These are phyloP conservation scores for Luehdorfia chinensis DNA, from an alignment of 1,140 invertebrate genomes.

Conservation along the genomic window DNA sequence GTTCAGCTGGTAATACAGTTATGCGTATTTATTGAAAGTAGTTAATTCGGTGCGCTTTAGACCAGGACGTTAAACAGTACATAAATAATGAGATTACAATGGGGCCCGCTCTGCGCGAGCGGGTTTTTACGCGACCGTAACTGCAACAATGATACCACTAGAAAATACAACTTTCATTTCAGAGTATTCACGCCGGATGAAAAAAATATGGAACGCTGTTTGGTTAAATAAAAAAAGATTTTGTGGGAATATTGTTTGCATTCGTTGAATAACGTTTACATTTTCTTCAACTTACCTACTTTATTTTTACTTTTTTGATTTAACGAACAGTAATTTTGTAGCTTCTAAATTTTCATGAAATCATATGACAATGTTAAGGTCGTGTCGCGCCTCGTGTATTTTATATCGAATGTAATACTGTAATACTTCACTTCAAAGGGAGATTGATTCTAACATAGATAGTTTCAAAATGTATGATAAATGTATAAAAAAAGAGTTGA, in stretches of 20 bases:
- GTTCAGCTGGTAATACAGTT: conserved; percentile 11
- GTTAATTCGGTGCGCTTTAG: conserved; percentile 13
- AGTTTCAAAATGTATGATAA: too few relatives aligned
- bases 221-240: background rate
- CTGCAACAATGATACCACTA: conserved; percentile 3
- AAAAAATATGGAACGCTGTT: background rate
- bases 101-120: conserved; percentile 1
- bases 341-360: too few relatives aligned
- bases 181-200: background rate
- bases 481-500: too few relatives aligned
- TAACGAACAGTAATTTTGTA: too few relatives aligned
- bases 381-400: too few relatives aligned
- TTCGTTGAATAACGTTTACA: too few relatives aligned
- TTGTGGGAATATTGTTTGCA: background rate
- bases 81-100: conserved; percentile 19
- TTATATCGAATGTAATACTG: too few relatives aligned
- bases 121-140: conserved; percentile 16
- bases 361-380: too few relatives aligned
- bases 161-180: conserved; percentile 4
- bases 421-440: too few relatives aligned
- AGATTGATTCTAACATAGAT: too few relatives aligned
- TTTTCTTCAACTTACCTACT: too few relatives aligned
- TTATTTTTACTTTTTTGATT: too few relatives aligned
- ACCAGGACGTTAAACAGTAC: conserved; percentile 14
- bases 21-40: conserved; percentile 8